These are phyloP conservation scores for Pachyseris speciosa DNA, from an alignment of 64 coral and sea anemone genomes.

Conservation along the genomic window DNA sequence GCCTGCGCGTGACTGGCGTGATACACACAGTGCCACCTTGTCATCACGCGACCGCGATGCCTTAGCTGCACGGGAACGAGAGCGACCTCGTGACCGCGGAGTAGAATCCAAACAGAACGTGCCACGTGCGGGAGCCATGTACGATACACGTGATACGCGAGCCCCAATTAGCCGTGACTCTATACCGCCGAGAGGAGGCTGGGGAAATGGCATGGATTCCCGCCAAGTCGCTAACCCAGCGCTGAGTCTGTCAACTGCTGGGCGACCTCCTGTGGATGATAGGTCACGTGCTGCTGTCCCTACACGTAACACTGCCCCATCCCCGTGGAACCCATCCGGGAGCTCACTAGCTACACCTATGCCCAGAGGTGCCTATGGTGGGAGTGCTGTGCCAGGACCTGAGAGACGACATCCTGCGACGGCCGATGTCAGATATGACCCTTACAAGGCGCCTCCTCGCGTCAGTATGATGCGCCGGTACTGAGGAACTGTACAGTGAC, in stretches of 20 bases:
- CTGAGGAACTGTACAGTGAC: conserved; percentile 23
- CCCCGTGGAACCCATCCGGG: conserved; percentile 57
- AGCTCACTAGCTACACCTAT: conserved; percentile 52
- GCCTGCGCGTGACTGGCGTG: conserved; percentile 84
- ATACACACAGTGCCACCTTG: conserved; percentile 43
- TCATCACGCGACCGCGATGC: conserved; percentile 68
- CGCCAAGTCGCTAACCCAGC: conserved; percentile 29
- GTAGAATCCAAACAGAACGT: conserved; percentile 28
- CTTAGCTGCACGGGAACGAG: conserved; percentile 63
- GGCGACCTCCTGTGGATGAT: conserved; percentile 64
- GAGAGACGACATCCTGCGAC: conserved; percentile 79
- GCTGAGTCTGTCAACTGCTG: conserved; percentile 44
- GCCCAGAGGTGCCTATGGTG: conserved; percentile 55
- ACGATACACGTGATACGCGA: conserved; percentile 82
- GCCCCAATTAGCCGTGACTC: conserved; percentile 73
- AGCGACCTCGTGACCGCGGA: conserved; percentile 70
- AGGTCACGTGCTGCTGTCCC: conserved; percentile 71
- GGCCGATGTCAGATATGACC: conserved; percentile 82
- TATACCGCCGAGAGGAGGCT: conserved; percentile 73
- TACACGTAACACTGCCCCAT: conserved; percentile 36
- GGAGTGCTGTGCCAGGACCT: conserved; percentile 48
- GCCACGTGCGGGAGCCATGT: conserved; percentile 53
- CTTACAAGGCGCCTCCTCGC: conserved; percentile 80
- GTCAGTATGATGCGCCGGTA: conserved; percentile 78
- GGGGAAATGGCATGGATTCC: conserved; percentile 60